Conservation (phyloP, 2,113 vertebrate genomes). For the Hucho hucho region DNA sequence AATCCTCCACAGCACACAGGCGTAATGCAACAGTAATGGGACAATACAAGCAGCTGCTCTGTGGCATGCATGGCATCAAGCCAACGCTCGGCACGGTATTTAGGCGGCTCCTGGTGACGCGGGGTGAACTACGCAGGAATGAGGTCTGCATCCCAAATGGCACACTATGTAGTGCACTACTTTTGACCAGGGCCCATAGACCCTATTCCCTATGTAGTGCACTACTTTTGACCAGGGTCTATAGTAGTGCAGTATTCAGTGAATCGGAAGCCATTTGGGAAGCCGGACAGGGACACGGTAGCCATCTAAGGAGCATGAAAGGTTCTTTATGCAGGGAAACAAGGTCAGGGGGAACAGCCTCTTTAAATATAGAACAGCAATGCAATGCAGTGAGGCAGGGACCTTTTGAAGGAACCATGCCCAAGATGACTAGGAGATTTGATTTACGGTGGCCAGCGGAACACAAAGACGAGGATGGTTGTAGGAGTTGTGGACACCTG, state of each 20-base stretch:
- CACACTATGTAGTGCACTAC: too few relatives aligned
- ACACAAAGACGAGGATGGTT: constrained; percentile 30
- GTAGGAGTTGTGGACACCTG: constrained; percentile 18
- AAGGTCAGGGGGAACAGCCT: constrained; percentile 60
- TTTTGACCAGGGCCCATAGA: too few relatives aligned
- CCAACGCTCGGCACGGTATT: constrained; percentile 22
- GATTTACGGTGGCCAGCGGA: constrained; percentile 50
- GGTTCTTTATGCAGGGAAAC: constrained; percentile 62
- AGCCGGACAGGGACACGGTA: constrained; percentile 35
- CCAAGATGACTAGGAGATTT: constrained; percentile 51
- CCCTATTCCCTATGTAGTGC: too few relatives aligned
- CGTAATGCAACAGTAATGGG: constrained; percentile 71
- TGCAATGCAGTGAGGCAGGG: constrained; percentile 36
- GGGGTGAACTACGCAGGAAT: constrained; percentile 31
- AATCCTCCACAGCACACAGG: constrained; percentile 54
- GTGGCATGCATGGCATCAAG: constrained; percentile 51
- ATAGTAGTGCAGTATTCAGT: too few relatives aligned
- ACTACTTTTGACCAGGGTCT: too few relatives aligned
- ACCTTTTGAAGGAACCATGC: constrained; percentile 13
- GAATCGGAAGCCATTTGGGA: too few relatives aligned
- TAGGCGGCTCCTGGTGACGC: constrained; percentile 40
- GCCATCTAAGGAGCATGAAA: constrained; percentile 48
- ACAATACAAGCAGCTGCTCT: constrained; percentile 68
- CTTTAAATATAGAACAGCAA: constrained; percentile 64
- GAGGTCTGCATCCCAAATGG: too few relatives aligned